Percentiles rank a stretch among this genome's conserved stretches.
These are phyloP conservation scores for Sorex maritimensis DNA, from an alignment of 2,797 vertebrate genomes.

Conservation along the genomic window DNA sequence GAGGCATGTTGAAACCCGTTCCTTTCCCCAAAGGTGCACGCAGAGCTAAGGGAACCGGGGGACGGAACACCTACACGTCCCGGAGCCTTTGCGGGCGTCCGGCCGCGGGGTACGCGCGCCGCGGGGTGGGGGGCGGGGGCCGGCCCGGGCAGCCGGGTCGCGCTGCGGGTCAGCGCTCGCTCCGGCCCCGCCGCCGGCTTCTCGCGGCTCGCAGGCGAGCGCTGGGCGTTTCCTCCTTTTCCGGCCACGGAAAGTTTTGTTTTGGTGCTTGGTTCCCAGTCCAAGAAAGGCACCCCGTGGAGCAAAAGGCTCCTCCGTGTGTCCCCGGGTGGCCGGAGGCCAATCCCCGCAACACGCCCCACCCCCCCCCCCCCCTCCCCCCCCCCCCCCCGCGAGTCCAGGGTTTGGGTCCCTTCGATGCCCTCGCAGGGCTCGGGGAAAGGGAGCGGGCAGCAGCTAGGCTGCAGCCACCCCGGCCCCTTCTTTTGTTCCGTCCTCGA, in stretches of 20 bases:
- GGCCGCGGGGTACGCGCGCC: too few species aligned
- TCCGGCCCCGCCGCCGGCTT: not conserved
- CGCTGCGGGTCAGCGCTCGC: not conserved
- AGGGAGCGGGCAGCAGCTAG: not conserved
- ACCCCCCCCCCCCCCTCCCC: too few species aligned
- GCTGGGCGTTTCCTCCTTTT: slow-evolving; percentile 80
- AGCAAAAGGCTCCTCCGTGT: slow-evolving; percentile 58
- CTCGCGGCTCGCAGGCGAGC: slow-evolving; percentile 36
- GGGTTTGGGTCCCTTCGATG: not conserved
- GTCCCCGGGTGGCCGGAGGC: slow-evolving; percentile 45
- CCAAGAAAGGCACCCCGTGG: slow-evolving; percentile 55
- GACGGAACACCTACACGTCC: too few species aligned
- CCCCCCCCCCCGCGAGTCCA: not conserved
- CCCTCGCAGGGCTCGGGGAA: not conserved
- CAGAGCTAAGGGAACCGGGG: slow-evolving; percentile 34
- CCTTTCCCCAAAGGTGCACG: slow-evolving; percentile 47
- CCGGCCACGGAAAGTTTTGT: slow-evolving; percentile 71
- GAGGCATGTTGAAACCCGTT: slow-evolving; percentile 66
- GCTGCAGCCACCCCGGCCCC: not conserved
- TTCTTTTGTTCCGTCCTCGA: not conserved
- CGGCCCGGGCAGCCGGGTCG: not conserved
- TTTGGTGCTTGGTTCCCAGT: slow-evolving; percentile 53
- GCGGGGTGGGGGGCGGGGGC: too few species aligned
- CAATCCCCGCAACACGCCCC: slow-evolving; percentile 9
- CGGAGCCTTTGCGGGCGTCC: too few species aligned